A percentile compares a stretch with the other conserved stretches of the same genome.
phyloP scores from a whole-genome alignment of 1,140 invertebrate genomes.

The Aphelenchoides besseyi region DNA sequence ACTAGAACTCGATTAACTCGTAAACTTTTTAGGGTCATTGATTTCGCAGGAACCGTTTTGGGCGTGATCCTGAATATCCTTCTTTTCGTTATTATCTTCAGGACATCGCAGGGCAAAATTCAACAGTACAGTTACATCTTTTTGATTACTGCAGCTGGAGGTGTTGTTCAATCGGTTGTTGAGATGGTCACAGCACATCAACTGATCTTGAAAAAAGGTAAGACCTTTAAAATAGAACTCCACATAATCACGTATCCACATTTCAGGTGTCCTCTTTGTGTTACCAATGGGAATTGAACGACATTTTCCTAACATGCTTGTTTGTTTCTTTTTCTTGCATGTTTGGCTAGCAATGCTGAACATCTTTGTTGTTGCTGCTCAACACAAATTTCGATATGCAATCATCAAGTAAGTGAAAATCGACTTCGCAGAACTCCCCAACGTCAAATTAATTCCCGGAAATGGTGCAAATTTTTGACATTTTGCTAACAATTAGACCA shows the following conservation, averaged over 20 bases:
- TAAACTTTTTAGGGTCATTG: no score
- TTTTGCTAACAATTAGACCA: no score
- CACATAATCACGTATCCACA: not conserved
- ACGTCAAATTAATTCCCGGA: no score
- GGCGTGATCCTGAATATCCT: not conserved
- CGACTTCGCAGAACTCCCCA: no score
- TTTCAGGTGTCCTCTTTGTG: not conserved
- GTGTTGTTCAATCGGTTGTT: not conserved
- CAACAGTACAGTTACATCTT: not conserved
- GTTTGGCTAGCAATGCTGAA: not conserved
- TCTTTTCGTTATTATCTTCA: not conserved
- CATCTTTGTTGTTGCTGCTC: not conserved
- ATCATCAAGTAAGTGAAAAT: not conserved
- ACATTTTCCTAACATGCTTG: not conserved
- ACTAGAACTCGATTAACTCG: no score
- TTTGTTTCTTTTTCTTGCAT: not conserved
- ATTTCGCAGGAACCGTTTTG: not conserved
- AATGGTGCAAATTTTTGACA: no score
- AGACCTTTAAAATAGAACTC: not conserved
- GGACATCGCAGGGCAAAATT: not conserved
- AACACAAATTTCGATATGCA: not conserved
- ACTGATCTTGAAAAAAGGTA: not conserved
- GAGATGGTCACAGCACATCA: not conserved
- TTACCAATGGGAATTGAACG: not conserved
- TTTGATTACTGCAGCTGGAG: not conserved